These are phyloP conservation scores for Apostichopus leukothele DNA, from an alignment of 53 echinoderm and acorn worm genomes.

Conservation along the genomic window DNA sequence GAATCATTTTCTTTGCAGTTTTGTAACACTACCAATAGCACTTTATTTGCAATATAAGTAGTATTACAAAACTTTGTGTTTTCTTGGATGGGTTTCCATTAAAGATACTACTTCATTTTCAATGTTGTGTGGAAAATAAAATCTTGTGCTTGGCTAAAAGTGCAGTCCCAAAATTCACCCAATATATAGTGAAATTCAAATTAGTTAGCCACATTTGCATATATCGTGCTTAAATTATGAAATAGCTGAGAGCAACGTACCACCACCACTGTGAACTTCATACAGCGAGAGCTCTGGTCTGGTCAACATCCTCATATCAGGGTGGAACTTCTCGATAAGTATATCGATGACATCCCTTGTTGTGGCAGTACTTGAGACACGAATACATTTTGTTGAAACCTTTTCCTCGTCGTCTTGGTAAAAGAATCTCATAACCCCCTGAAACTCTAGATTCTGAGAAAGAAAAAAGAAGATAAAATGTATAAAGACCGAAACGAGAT, in stretches of 20 bases:
- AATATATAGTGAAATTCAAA: background rate
- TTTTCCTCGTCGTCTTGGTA: slow-evolving; percentile 87
- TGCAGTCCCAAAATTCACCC: too few relatives aligned
- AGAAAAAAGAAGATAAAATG: background rate
- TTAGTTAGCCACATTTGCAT: background rate
- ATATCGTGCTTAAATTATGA: background rate
- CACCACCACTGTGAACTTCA: slow-evolving; percentile 83
- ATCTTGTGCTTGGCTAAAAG: too few relatives aligned
- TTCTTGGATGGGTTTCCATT: too few relatives aligned
- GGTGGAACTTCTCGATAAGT: slow-evolving; percentile 91
- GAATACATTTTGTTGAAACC: slow-evolving; percentile 84
- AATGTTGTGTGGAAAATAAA: too few relatives aligned
- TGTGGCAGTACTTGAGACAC: slow-evolving; percentile 90
- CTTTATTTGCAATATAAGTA: too few relatives aligned
- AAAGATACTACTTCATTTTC: too few relatives aligned
- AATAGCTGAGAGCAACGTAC: slow-evolving; percentile 46
- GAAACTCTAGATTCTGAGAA: slow-evolving; percentile 83
- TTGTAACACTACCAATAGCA: too few relatives aligned
- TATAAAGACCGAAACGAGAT: too few relatives aligned
- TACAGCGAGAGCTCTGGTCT: slow-evolving; percentile 74
- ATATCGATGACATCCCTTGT: slow-evolving; percentile 78
- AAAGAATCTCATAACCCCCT: slow-evolving; percentile 97
- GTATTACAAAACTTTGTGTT: too few relatives aligned
- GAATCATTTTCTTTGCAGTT: too few relatives aligned
- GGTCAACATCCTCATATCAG: slow-evolving; percentile 94